Conservation (phyloP, 2,113 vertebrate species). For the Athene cunicularia region DNA sequence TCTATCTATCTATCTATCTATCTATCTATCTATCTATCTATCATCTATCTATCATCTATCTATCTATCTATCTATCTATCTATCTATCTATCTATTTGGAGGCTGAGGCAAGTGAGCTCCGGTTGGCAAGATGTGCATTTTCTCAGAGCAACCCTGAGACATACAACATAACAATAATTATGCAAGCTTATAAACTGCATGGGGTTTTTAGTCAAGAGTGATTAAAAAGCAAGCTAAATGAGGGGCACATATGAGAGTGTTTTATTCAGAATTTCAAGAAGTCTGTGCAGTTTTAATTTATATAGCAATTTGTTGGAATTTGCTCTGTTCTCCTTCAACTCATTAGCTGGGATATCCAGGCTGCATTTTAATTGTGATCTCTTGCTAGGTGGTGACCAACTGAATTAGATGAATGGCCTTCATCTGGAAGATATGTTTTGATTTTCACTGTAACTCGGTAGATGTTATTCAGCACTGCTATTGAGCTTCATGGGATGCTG, state of each 20-base stretch:
- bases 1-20: not conserved
- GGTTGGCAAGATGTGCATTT: not conserved
- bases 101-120: not conserved
- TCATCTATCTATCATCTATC: no score
- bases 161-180: not conserved
- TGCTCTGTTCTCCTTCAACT: not conserved
- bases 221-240: not conserved
- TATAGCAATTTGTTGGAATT: not conserved
- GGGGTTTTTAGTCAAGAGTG: not conserved
- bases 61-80: no score
- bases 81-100: not conserved
- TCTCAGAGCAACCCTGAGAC: not conserved
- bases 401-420: not conserved
- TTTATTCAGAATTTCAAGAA: not conserved
- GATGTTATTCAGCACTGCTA: not conserved
- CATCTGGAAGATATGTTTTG: not conserved
- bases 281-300: not conserved
- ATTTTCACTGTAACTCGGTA: not conserved
- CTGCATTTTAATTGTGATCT: not conserved
- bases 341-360: not conserved
- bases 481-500: not conserved
- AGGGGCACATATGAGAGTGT: not conserved
- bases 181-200: not conserved
- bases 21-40: not conserved
- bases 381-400: not conserved